phyloP scores from a whole-genome alignment of 2,888 invertebrate species.

The Rotaria magnacalcarata region DNA sequence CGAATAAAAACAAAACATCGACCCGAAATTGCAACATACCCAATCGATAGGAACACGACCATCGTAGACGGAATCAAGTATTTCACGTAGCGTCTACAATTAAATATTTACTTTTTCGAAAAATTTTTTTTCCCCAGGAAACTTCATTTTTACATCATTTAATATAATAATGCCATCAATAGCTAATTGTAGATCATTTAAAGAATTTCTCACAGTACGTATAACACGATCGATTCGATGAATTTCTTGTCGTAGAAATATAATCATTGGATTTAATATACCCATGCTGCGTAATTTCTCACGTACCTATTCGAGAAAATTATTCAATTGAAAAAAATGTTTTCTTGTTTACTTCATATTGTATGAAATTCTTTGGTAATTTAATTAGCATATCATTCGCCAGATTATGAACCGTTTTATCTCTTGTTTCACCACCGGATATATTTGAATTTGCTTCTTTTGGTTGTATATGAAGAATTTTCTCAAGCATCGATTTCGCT shows the following conservation, averaged over 20 bases:
- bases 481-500: constrained; percentile 70
- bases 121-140: background rate
- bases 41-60: background rate
- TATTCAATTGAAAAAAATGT: background rate
- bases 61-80: background rate
- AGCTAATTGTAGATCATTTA: constrained; percentile 82
- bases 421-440: constrained; percentile 66
- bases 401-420: constrained; percentile 80
- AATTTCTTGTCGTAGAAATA: constrained; percentile 73
- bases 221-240: constrained; percentile 81
- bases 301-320: constrained; percentile 65
- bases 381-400: constrained; percentile 86
- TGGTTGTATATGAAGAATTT: constrained; percentile 57
- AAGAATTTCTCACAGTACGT: constrained; percentile 70
- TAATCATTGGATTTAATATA: constrained; percentile 85
- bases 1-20: background rate
- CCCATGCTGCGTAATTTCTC: constrained; percentile 75
- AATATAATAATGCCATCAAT: constrained; percentile 95
- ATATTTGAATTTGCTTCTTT: background rate
- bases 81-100: background rate
- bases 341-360: constrained; percentile 67
- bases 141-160: constrained; percentile 68
- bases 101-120: background rate
- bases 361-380: constrained; percentile 77
- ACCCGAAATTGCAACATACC: background rate